Evolutionary conservation across 2,113 vertebrate genomes (phyloP).

Genomic region (Pholis gunnellus): DNA sequence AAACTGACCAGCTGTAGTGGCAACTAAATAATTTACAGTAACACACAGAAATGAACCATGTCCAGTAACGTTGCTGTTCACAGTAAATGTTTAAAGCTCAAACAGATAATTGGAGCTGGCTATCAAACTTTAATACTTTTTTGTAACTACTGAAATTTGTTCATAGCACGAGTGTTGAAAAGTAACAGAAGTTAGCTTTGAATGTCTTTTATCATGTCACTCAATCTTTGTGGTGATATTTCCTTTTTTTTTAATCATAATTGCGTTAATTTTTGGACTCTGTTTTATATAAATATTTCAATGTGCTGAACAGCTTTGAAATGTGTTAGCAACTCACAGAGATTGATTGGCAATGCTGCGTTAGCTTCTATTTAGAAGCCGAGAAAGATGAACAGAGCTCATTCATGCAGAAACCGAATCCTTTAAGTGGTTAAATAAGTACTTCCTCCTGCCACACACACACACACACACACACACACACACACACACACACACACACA

Average conservation of each 20-base stretch:
- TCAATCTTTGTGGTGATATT: not conserved
- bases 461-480: too few relatives aligned
- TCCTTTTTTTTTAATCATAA: not conserved
- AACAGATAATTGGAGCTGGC: not conserved
- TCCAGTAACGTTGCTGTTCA: not conserved
- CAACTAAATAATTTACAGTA: not conserved
- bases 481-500: too few relatives aligned
- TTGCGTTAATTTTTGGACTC: not conserved
- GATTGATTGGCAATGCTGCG: not conserved
- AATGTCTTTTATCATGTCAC: not conserved
- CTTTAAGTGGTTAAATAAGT: not conserved
- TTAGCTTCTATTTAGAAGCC: conserved; percentile 12
- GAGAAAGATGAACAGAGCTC: not conserved
- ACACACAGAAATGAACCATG: not conserved
- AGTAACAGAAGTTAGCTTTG: not conserved
- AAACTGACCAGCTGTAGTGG: not conserved
- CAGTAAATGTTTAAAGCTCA: not conserved
- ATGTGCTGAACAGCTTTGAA: not conserved
- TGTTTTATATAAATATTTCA: too few relatives aligned
- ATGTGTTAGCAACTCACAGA: not conserved
- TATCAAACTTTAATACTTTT: not conserved
- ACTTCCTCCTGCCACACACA: conserved; percentile 2
- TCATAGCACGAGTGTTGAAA: not conserved
- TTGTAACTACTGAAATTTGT: too few relatives aligned
- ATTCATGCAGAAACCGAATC: not conserved